Percentiles rank a stretch among this genome's conserved stretches.
Conservation (phyloP, 2,113 vertebrate genomes). For the Sprattus sprattus region DNA sequence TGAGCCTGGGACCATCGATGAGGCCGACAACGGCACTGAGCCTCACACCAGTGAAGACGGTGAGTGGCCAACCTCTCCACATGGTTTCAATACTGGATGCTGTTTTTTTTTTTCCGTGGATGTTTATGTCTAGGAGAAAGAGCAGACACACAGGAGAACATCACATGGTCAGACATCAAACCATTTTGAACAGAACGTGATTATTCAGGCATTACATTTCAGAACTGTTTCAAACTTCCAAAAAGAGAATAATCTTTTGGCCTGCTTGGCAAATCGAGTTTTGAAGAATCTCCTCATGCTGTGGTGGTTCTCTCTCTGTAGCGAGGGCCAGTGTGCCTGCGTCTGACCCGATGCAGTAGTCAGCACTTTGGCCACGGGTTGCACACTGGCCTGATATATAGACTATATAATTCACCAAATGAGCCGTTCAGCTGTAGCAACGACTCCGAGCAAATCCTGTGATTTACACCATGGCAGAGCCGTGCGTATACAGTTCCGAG, state of each 20-base stretch:
- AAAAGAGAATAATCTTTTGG: background rate
- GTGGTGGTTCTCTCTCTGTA: background rate
- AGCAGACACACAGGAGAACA: background rate
- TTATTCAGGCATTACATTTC: background rate
- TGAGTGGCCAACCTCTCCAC: slow-evolving; percentile 58
- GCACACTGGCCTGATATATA: background rate
- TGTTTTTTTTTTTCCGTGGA: background rate
- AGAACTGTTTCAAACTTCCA: background rate
- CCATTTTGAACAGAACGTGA: background rate
- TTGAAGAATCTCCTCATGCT: background rate
- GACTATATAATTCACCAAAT: background rate
- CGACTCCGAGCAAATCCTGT: background rate
- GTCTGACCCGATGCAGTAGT: background rate
- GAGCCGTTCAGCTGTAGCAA: background rate
- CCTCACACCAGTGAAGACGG: slow-evolving; percentile 97
- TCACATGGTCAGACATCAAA: background rate
- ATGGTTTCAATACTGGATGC: background rate
- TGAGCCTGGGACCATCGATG: slow-evolving; percentile 94
- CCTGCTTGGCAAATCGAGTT: background rate
- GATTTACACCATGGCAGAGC: background rate
- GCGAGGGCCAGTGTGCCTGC: background rate
- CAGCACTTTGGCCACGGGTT: background rate
- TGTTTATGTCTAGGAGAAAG: background rate
- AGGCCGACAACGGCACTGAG: slow-evolving; percentile 92
- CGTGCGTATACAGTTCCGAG: background rate